These are phyloP conservation scores for Neodiprion lecontei DNA, from an alignment of 1,140 invertebrate genomes.

Conservation along the genomic window DNA sequence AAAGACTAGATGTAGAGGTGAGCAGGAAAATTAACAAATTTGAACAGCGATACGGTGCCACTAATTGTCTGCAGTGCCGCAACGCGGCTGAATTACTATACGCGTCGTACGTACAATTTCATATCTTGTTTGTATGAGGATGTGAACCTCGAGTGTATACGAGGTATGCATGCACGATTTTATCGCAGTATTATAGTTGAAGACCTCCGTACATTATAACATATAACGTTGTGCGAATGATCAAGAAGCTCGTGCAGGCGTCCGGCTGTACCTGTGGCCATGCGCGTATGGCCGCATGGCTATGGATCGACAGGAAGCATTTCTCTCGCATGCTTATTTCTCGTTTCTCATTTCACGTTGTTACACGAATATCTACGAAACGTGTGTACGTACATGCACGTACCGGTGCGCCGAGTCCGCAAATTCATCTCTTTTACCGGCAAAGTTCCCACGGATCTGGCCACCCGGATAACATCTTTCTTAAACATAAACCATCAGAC, in stretches of 20 bases:
- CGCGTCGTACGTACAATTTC: not conserved
- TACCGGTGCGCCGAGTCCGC: not conserved
- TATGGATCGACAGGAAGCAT: not conserved
- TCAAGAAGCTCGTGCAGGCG: not conserved
- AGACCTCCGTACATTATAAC: not conserved
- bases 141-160: not conserved
- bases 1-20: too few relatives aligned
- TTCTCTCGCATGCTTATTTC: not conserved
- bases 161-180: not conserved
- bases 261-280: not conserved
- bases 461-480: slow-evolving; percentile 1
- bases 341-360: not conserved
- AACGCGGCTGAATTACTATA: not conserved
- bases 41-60: not conserved
- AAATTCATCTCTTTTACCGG: not conserved
- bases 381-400: not conserved
- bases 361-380: not conserved
- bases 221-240: not conserved
- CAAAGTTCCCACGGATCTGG: not conserved
- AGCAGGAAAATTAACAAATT: not conserved
- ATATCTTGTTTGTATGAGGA: not conserved
- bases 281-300: not conserved
- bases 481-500: not conserved
- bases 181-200: not conserved
- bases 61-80: not conserved